Evolutionary conservation across 2,888 invertebrate species (phyloP), one percentile per base, ranked within the genome.

Genomic region (Poecilus cupreus): DNA sequence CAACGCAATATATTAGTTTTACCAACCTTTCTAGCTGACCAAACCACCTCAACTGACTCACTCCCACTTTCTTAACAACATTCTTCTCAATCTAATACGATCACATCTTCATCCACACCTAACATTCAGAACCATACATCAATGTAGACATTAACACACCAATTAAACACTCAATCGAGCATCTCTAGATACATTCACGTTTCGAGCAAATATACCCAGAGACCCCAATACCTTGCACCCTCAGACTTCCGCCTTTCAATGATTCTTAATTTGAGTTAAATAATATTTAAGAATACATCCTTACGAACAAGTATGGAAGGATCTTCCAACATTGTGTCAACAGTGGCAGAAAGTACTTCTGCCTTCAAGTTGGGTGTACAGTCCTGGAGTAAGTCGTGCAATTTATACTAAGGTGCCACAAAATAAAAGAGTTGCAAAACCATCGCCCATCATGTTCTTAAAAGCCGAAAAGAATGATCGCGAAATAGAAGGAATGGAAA

Each of bases 381-480:
- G 94, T 83, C 90, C 91, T 43, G 94, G 96, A 0, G 94, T 93
- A 0, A 96, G 95, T 6, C 93, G 94, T 81, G 94, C 94, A 1
- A 92, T 94, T 82, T 92, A 91, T 24, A 90, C 91, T 37, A 91
- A 91, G 82, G 90, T 95, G 54, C 92, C 93, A 0, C 87, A 88
- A 32, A 90, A 92, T 32, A 93, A 94, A 86, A 87, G 89, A 75
- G 86, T 94, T 46, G 90, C 92, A 83, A 91, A 91, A 82, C 90
- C 94, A 3, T 97, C 97, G 0, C 97, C 97, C 0, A 94, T 98
- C 39, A 94, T 97, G 74, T 92, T 93, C 82, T 90, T 97, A 90
- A 97, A 97, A 87, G 96, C 97, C 0, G 92, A 94, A 84, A 99
- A 99, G 89, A 98, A 97, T 87, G 89, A 90, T 0, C 91, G 93